Evolutionary conservation across 2,113 vertebrate genomes (phyloP), one percentile per base, ranked within the genome.

Genomic region (Gymnobelideus leadbeateri): DNA sequence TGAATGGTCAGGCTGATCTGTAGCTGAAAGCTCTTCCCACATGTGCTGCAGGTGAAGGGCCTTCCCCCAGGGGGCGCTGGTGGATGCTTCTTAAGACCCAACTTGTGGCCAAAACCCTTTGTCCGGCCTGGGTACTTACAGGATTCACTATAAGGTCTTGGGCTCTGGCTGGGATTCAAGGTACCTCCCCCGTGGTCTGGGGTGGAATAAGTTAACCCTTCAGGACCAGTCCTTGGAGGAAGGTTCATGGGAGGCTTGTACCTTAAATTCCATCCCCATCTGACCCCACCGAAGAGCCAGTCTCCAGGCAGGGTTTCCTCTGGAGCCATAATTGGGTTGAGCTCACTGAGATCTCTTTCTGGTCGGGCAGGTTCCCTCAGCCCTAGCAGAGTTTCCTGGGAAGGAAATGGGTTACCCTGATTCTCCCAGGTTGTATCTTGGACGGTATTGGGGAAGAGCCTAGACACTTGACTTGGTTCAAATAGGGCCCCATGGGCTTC

Each of bases 1-100:
- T 99, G 99, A 3, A 99, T 99, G 28, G 98, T 98, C 97, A 99
- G 98, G 96, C 98, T 99, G 2, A 99, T 98, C 94, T 99, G 98
- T 94, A 99, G 98, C 96, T 99, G 99, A 95, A 99, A 99, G 90
- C 98, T 98, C 97, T 99, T 99, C 11, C 98, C 98, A 0, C 99
- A 99, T 25, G 98, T 97, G 0, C 98, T 96, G 53, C 99, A 99
- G 46, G 98, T 97, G 97, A 98, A 99, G 3, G 98, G 96, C 28
- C 97, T 96, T 16, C 96, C 97, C 0, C 97, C 97, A 0, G 98
- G 93, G 0, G 98, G 96, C 0, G 96, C 94, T 0, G 97, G 94
- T 0, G 96, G 97, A 68, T 97, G 98, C 91, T 97, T 97, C 91
- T 97, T 96, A 6, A 95, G 95, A 25, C 97, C 97, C 0, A 97